Base-by-base conservation (phyloP, 2,797 vertebrate genomes). In the Cercopithecus neglectus region DNA sequence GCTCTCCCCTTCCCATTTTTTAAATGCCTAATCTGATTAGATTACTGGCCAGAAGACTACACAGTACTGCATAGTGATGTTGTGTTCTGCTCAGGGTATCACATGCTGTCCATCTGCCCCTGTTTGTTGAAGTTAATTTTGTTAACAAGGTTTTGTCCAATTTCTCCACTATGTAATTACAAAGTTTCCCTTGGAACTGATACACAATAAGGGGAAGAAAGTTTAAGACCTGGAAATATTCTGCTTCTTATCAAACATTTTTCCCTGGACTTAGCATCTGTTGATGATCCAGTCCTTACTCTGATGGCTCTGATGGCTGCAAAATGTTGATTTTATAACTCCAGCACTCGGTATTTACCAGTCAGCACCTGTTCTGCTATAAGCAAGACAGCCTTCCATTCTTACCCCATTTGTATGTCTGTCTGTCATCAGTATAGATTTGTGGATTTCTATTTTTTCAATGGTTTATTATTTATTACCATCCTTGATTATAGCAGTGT, bases 51-150 rank as follows among this genome's bases (percentile, higher is more conserved):
- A n/a, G 81, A 39, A 44, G 36, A 14, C 50, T 67, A 4, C 46
- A 5, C 41, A 33, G 28, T 9, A 50, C 30, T 30, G 17, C 33
- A 44, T 1, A 33, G 59, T 39, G 84, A 74, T 22, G 46, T 2
- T 36, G 13, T 53, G 22, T 24, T 84, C 57, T 61, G 41, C 70
- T 76, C 81, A 11, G 48, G 9, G 48, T 24, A 14, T 64, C 17
- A 2, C 5, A 16, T 30, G 12, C 39, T 61, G 7, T 53, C 36
- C 83, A 33, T 74, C 59, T 44, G 93, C 46, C 83, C 41, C 19
- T 91, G 53, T 74, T 82, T 46, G 67, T 79, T 82, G 59, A 46
- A 81, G 80, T 55, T 87, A 55, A 83, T 80, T 95, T 93, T 70
- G 26, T 93, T 96, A 83, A 91, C 39, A 22, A 93, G 55, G 39